These are phyloP conservation scores for Carterocephalus palaemon DNA, from an alignment of 2,888 invertebrate species.

Conservation along the genomic window DNA sequence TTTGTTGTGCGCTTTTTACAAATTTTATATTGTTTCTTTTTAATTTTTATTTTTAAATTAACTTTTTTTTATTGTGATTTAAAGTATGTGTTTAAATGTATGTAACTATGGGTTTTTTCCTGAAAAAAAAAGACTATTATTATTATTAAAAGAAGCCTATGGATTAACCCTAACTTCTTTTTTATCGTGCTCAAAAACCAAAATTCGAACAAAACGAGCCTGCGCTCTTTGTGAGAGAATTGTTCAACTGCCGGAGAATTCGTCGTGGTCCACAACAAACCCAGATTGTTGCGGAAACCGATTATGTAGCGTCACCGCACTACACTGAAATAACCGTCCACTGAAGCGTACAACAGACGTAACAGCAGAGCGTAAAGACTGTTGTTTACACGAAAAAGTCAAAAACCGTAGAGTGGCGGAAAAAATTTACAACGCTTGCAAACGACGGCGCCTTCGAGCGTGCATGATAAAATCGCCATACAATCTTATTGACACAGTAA, in stretches of 20 bases:
- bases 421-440: constrained; percentile 54
- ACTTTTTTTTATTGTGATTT: too few relatives aligned
- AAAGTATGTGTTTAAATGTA: too few relatives aligned
- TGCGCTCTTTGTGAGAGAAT: not conserved
- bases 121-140: too few relatives aligned
- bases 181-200: too few relatives aligned
- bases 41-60: too few relatives aligned
- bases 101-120: too few relatives aligned
- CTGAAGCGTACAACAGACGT: constrained; percentile 8
- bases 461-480: constrained; percentile 48
- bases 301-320: constrained; percentile 16
- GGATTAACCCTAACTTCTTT: too few relatives aligned
- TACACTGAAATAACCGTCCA: constrained; percentile 14
- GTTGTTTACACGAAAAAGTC: constrained; percentile 23
- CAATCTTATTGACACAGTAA: constrained; percentile 30
- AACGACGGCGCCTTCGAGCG: constrained; percentile 48
- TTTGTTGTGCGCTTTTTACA: too few relatives aligned
- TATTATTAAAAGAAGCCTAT: too few relatives aligned
- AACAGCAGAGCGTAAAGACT: constrained; percentile 11
- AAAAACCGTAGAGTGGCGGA: constrained; percentile 41
- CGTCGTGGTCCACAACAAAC: not conserved
- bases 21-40: too few relatives aligned
- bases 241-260: constrained; percentile 8
- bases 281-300: constrained; percentile 9
- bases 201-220: too few relatives aligned